Evolutionary conservation across 2,888 invertebrate species (phyloP).

Genomic region (Caenorhabditis virilis): DNA sequence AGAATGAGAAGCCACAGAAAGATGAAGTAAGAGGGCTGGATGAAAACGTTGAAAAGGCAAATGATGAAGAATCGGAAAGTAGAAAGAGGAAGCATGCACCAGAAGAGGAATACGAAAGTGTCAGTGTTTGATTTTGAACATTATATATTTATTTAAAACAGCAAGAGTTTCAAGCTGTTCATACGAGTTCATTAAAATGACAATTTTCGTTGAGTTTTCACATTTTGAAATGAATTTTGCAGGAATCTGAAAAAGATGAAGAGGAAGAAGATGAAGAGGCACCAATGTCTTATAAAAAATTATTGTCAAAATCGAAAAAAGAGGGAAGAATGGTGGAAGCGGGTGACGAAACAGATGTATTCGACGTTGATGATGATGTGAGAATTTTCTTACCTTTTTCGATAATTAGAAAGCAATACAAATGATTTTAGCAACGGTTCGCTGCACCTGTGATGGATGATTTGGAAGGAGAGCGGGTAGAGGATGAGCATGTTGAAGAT

Average conservation of each 20-base stretch:
- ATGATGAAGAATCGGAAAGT: constrained; percentile 4
- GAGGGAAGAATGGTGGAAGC: constrained; percentile 22
- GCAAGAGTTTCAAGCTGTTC: too few relatives aligned
- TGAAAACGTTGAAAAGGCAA: background rate
- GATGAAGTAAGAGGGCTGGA: background rate
- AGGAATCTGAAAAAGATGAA: constrained; percentile 20
- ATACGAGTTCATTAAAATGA: too few relatives aligned
- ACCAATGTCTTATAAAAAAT: constrained; percentile 23
- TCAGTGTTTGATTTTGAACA: background rate
- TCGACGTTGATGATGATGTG: constrained; percentile 34
- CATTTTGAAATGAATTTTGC: background rate
- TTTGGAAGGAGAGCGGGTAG: constrained; percentile 19
- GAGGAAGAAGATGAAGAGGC: constrained; percentile 24
- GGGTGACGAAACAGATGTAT: constrained; percentile 24
- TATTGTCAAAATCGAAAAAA: constrained; percentile 18
- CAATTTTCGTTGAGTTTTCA: too few relatives aligned
- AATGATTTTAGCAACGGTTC: constrained; percentile 16
- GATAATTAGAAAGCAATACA: too few relatives aligned
- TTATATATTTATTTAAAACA: too few relatives aligned
- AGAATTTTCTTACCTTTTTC: background rate
- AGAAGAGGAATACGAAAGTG: constrained; percentile 31
- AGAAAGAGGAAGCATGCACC: constrained; percentile 33
- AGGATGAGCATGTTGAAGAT: constrained; percentile 17
- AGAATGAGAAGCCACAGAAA: constrained; percentile 5
- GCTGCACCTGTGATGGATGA: constrained; percentile 14